Percentiles rank a stretch among this genome's conserved stretches.
Evolutionary conservation across 2,113 vertebrate species (phyloP).

Genomic region (Grallaria varia): DNA sequence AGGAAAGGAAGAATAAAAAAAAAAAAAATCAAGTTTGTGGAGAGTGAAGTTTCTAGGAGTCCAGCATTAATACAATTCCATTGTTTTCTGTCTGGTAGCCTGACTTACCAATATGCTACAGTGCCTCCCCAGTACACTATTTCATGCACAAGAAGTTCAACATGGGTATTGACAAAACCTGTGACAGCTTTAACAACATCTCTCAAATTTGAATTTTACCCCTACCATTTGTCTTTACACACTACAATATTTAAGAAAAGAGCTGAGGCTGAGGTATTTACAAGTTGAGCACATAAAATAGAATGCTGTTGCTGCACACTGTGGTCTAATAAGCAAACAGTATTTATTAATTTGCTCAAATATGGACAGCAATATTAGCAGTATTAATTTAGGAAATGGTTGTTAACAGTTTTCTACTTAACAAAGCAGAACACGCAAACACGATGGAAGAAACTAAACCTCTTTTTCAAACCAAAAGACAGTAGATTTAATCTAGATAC

Average conservation of each 20-base stretch:
- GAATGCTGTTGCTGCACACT: not conserved
- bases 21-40: not conserved
- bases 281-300: not conserved
- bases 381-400: not conserved
- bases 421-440: not conserved
- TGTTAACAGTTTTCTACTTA: not conserved
- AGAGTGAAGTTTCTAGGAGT: not conserved
- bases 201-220: conserved; percentile 10
- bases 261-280: not conserved
- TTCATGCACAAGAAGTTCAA: not conserved
- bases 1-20: not conserved
- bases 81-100: not conserved
- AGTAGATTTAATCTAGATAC: not conserved
- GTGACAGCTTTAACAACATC: not conserved
- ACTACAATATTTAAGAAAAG: not conserved
- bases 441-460: not conserved
- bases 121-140: not conserved
- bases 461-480: not conserved
- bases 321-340: not conserved
- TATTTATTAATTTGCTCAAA: not conserved
- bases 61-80: not conserved
- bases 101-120: not conserved
- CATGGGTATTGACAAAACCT: not conserved
- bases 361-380: not conserved
- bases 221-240: not conserved